Evolutionary conservation across 2,797 vertebrate genomes (phyloP).

Genomic region (Emys orbicularis): DNA sequence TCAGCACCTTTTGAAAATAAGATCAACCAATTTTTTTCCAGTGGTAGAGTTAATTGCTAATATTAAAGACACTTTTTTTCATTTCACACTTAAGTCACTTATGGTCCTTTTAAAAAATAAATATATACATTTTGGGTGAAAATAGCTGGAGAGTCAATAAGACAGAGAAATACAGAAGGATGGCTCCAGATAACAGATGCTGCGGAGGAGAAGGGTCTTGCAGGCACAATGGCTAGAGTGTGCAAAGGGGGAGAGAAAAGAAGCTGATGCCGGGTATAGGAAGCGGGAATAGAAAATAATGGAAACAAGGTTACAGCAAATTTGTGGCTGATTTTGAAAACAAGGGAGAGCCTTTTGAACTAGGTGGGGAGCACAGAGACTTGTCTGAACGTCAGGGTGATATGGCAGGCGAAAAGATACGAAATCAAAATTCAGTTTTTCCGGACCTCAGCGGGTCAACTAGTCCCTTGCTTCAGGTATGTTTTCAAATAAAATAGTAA

Average conservation of each 20-base stretch:
- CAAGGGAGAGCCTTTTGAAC: not conserved
- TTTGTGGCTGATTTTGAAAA: not conserved
- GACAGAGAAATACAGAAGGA: conserved; percentile 50
- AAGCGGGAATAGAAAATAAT: conserved; percentile 9
- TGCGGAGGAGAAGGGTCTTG: conserved; percentile 56
- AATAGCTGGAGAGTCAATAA: conserved; percentile 63
- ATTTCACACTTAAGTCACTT: not conserved
- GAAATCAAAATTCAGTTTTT: not conserved
- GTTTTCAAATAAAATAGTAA: conserved; percentile 76
- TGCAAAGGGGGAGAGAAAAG: conserved; percentile 32
- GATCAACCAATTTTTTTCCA: not conserved
- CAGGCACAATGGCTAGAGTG: conserved; percentile 44
- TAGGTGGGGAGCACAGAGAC: not conserved
- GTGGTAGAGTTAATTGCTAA: not conserved
- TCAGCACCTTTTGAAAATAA: not conserved
- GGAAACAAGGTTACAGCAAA: conserved; percentile 1
- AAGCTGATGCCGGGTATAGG: not conserved
- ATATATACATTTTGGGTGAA: conserved; percentile 20
- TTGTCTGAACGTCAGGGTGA: not conserved
- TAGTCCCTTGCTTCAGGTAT: conserved; percentile 33
- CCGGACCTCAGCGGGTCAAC: conserved; percentile 16
- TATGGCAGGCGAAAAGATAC: conserved; percentile 8
- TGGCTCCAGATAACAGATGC: conserved; percentile 70
- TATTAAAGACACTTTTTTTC: not conserved
- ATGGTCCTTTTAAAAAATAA: not conserved